Base-by-base conservation (phyloP, 2,888 invertebrate genomes). In the Drosophila seclusa region DNA sequence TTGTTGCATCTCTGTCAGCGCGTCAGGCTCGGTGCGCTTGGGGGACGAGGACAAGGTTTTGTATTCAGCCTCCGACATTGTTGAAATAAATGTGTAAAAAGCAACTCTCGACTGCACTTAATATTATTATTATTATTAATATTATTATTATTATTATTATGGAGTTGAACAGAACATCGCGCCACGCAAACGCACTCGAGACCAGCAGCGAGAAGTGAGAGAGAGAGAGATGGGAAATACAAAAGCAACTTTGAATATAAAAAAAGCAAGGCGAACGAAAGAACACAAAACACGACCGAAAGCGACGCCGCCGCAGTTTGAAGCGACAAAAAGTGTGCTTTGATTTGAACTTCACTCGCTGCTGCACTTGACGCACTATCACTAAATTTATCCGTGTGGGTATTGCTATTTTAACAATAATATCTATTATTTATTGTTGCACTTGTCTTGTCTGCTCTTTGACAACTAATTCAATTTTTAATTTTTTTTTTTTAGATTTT, bases 31-130 rank as follows among this genome's bases (percentile, higher is more conserved):
- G 58, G 55, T 75, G 83, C 77, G 77, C 58, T 80, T 83, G 53
- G 76, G 83, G 53, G 82, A 55, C 49, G 27, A 45, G 8, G 45
- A 89, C 66, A 85, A 75, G 80, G 83, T 76, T 45, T 89, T 84
- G 50, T 73, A 67, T 31, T 83, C 90, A 76, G 82, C 78, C 86
- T 84, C 85, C 45, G 85, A 88, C 90, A 86, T 90, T 73, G 78
- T 73, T 36, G 31, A 48, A 45, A 49, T 45, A 29, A 49, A 21
- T 60, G 50, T 50, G 61, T 58, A 24, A 38, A 42, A 57, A 55
- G 45, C 49, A 73, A 65, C 60, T 58, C 57, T 58, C n/a, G 29
- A 61, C 49, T 73, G 67, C 70, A 79, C 68, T 70, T 66, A 24
- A 32, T 32, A 32, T 4, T 45, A 45, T 45, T 45, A 40, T 40